A percentile compares a stretch with the other conserved stretches of the same genome.
Evolutionary conservation across 2,888 invertebrate genomes (phyloP).

Genomic region (Tenthredo notha): DNA sequence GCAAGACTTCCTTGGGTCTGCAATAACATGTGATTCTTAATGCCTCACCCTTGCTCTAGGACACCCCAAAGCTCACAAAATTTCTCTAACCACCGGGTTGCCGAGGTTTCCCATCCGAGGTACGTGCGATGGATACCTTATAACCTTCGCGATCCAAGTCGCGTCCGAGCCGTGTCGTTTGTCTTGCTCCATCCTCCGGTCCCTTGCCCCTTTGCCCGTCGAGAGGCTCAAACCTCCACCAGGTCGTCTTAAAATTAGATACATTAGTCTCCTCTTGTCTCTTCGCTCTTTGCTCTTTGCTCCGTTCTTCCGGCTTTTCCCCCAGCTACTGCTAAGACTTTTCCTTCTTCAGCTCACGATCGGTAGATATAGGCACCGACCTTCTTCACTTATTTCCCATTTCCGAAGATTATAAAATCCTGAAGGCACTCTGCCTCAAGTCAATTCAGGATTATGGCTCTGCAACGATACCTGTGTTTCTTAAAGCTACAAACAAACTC

Average conservation of each 20-base stretch:
- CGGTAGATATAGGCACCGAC: not conserved
- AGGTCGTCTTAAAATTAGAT: conserved; percentile 56
- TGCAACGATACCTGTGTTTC: not conserved
- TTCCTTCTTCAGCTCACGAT: not conserved
- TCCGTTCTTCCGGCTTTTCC: conserved; percentile 34
- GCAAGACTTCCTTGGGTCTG: not conserved
- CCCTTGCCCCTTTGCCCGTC: conserved; percentile 40
- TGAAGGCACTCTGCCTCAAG: not conserved
- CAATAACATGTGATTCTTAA: conserved; percentile 23
- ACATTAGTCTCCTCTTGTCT: conserved; percentile 55
- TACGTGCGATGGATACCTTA: conserved; percentile 50
- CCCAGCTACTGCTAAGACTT: conserved; percentile 17
- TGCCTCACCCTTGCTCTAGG: not conserved
- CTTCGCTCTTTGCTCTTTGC: not conserved
- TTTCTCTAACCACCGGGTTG: conserved; percentile 40
- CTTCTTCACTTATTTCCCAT: not conserved
- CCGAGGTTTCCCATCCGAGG: conserved; percentile 48
- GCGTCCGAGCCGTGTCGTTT: conserved; percentile 46
- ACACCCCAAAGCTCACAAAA: conserved; percentile 41
- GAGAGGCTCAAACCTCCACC: conserved; percentile 52
- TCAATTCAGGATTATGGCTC: not conserved
- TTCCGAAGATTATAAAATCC: not conserved
- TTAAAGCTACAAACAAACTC: not conserved
- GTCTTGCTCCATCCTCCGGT: conserved; percentile 51
- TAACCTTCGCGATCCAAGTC: conserved; percentile 43